A percentile compares a stretch with the other conserved stretches of the same genome.
Evolutionary conservation across 2,888 invertebrate species (phyloP).

Genomic region (Epirrita christyi): DNA sequence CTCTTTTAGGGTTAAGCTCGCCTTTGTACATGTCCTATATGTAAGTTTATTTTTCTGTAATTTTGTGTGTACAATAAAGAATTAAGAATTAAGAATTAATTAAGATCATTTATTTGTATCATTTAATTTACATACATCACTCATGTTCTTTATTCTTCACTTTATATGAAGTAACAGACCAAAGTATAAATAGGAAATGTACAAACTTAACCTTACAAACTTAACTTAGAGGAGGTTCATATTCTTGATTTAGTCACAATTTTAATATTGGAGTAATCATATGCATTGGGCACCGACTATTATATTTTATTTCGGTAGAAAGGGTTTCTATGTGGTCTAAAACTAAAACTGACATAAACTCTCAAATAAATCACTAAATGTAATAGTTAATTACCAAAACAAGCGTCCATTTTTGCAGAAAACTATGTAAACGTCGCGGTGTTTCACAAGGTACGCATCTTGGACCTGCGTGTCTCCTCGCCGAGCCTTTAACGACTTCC

Average conservation of each 20-base stretch:
- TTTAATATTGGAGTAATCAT: background rate
- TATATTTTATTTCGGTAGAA: background rate
- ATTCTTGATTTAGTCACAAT: background rate
- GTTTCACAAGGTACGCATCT: slow-evolving; percentile 62
- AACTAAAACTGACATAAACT: background rate
- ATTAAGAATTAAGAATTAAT: too few relatives aligned
- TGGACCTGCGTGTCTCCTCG: slow-evolving; percentile 66
- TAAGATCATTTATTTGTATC: too few relatives aligned
- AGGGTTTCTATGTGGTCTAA: background rate
- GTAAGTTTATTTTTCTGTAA: too few relatives aligned
- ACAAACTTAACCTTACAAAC: too few relatives aligned
- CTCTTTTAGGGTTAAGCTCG: too few relatives aligned
- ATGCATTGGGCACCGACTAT: background rate
- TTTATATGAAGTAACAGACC: too few relatives aligned
- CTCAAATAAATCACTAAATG: slow-evolving; percentile 1
- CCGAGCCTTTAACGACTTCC: slow-evolving; percentile 64
- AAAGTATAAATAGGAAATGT: too few relatives aligned
- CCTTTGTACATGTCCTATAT: too few relatives aligned
- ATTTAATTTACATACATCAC: background rate
- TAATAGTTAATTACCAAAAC: slow-evolving; percentile 21
- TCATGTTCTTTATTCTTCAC: too few relatives aligned
- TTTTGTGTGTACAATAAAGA: too few relatives aligned
- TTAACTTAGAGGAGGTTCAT: too few relatives aligned
- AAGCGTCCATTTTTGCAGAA: slow-evolving; percentile 15
- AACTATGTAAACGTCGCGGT: slow-evolving; percentile 36